Conservation (phyloP, 2,797 vertebrate genomes). For the Pyrocephalus nanus region DNA sequence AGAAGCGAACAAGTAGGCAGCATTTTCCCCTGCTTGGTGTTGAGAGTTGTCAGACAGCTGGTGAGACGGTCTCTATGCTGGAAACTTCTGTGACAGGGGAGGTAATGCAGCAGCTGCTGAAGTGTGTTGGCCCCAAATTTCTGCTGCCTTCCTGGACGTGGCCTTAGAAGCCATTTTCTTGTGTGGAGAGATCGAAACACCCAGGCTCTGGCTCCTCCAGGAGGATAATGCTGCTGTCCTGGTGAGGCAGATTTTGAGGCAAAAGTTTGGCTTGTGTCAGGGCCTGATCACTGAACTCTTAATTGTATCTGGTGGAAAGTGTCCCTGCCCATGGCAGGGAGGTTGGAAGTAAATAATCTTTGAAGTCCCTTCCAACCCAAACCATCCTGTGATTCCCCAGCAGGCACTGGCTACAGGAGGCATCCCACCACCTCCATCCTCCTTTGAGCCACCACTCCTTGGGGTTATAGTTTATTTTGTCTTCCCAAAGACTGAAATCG, state of each 20-base stretch:
- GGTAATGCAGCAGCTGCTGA: too few relatives aligned
- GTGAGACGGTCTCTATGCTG: neutral
- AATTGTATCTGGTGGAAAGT: neutral
- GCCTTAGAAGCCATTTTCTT: neutral
- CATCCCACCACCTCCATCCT: neutral
- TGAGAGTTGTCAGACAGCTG: neutral
- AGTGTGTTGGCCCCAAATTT: neutral
- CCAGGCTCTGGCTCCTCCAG: neutral
- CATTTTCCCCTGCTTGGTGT: neutral
- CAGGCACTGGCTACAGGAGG: neutral
- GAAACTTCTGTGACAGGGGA: neutral
- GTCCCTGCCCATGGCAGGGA: neutral
- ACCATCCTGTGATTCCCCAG: neutral
- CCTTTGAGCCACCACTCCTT: neutral
- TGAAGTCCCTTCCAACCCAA: neutral
- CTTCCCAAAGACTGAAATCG: neutral
- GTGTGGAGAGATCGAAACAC: neutral
- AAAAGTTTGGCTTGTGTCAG: neutral
- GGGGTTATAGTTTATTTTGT: neutral
- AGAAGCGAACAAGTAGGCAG: neutral
- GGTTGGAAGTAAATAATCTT: neutral
- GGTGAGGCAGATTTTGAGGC: neutral
- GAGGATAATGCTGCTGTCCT: rapidly evolving
- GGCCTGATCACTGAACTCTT: neutral
- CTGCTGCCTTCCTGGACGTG: neutral